Base-by-base conservation (phyloP, 2,888 invertebrate species). In the Micoletzkya japonica region DNA sequence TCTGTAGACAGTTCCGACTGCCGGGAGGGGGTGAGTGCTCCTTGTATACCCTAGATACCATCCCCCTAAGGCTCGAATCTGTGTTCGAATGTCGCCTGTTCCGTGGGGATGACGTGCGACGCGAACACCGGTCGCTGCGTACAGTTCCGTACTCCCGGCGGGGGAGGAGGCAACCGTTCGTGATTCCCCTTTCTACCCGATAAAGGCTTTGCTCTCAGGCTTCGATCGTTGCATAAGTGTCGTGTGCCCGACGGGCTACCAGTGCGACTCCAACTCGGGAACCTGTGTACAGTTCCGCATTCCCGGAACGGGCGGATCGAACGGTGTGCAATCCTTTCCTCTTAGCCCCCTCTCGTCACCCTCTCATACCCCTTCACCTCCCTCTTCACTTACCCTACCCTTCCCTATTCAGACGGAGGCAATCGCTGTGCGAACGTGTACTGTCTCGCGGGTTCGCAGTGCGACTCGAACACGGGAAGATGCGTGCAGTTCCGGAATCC, bases 401-500 rank as follows among this genome's bases (percentile, higher is more conserved):
- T 60, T 17, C 20, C 20, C 37, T 24, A 24, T 50, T 3, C 34
- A 64, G 64, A 17, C 24, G 26, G 32, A 14, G 39, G 37, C 32
- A 39, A 28, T 67, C 68, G 68, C 7, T 68, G 68, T 34, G 7
- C n/a, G 14, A 49, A 36, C 10, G 58, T 68, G 32, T 68, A 58
- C 58, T 68, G 68, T 32, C 68, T 49, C 0, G 44, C 32, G 0
- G 68, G 68, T 14, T 58, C 39, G 32, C 10, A 24, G 36, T 68
- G 68, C 34, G 68, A 68, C 24, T 14, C 57, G 20, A 68, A 68
- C 58, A 58, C 68, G 1, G 68, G 68, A 2, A 28, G 39, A 57
- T 68, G 68, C 36, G 68, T 68, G 68, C 68, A 17, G 28, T 68
- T 57, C 34, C 68, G 68, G 2, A 58, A 39, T 58, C 57, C 68